Conservation (phyloP, 2,797 vertebrate species). For the Pyrocephalus nanus region DNA sequence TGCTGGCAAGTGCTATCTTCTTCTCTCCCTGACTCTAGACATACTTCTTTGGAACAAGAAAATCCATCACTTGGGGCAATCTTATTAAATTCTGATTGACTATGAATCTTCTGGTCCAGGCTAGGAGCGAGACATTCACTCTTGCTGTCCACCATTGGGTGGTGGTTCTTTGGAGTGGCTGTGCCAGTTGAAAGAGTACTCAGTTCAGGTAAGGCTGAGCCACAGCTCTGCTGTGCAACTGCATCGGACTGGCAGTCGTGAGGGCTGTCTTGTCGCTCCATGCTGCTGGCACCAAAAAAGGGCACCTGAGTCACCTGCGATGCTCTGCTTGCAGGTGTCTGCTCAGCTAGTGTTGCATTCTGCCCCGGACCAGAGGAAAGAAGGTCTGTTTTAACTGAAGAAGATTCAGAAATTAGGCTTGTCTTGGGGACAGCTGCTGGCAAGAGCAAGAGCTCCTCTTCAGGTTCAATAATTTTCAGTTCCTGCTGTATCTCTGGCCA, state of each 20-base stretch:
- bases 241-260: not conserved
- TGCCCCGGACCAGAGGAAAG: not conserved
- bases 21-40: not conserved
- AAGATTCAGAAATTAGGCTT: not conserved
- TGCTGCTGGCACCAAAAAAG: not conserved
- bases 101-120: slow-evolving; percentile 39
- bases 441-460: slow-evolving; percentile 76
- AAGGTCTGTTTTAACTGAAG: not conserved
- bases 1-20: not conserved
- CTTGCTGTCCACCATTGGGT: not conserved
- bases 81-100: not conserved
- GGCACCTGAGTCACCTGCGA: slow-evolving; percentile 18
- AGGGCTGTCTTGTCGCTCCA: not conserved
- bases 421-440: not conserved
- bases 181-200: not conserved
- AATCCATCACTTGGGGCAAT: not conserved
- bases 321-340: not conserved
- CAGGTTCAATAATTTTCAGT: slow-evolving; percentile 88
- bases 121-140: slow-evolving; percentile 37
- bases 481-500: slow-evolving; percentile 87
- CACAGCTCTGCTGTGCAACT: not conserved
- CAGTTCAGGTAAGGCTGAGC: not conserved
- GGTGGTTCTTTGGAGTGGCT: not conserved
- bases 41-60: not conserved
- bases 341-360: not conserved